Conservation (phyloP, 2,888 invertebrate species). For the Polylopha cassiicola region DNA sequence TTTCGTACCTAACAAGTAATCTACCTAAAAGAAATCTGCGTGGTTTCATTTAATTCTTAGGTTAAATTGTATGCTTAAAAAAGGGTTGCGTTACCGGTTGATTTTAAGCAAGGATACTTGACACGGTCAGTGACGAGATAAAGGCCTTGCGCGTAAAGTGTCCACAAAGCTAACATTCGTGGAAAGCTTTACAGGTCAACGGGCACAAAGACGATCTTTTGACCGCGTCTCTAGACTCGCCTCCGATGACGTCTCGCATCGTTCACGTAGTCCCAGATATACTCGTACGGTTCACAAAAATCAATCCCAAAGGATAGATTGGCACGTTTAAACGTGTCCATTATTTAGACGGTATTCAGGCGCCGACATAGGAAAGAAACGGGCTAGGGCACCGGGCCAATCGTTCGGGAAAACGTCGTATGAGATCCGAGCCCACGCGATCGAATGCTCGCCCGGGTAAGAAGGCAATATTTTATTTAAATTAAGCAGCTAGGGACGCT, state of each 20-base stretch:
- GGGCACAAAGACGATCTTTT: slow-evolving; percentile 32
- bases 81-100: too few relatives aligned
- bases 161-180: slow-evolving; percentile 27
- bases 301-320: slow-evolving; percentile 58
- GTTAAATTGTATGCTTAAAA: too few relatives aligned
- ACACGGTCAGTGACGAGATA: slow-evolving; percentile 10
- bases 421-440: slow-evolving; percentile 48
- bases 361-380: slow-evolving; percentile 35
- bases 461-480: slow-evolving; percentile 61
- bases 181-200: slow-evolving; percentile 32
- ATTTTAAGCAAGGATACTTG: too few relatives aligned
- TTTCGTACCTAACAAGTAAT: too few relatives aligned
- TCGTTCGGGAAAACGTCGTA: slow-evolving; percentile 54
- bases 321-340: slow-evolving; percentile 61
- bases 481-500: slow-evolving; percentile 40
- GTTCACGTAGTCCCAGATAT: slow-evolving; percentile 56
- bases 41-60: too few relatives aligned
- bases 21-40: too few relatives aligned
- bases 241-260: slow-evolving; percentile 43
- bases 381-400: slow-evolving; percentile 47
- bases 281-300: slow-evolving; percentile 56
- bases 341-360: slow-evolving; percentile 57
- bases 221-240: slow-evolving; percentile 20
- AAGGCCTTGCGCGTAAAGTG: slow-evolving; percentile 23
- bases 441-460: slow-evolving; percentile 47